Evolutionary conservation across 2,113 vertebrate genomes (phyloP).

Genomic region (Ctenomys sociabilis): DNA sequence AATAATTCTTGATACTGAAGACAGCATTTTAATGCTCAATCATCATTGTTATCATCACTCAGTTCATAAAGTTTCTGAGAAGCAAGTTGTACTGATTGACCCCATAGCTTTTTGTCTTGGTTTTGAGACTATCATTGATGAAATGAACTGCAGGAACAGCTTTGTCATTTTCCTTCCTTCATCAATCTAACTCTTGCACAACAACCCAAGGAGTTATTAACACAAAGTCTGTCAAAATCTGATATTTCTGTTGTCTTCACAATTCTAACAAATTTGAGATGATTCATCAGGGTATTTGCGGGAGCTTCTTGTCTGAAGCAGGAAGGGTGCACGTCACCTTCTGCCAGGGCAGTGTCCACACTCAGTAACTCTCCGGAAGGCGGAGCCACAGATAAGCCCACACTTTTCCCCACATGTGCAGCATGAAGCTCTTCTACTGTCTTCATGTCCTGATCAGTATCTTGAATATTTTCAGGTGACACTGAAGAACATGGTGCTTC

Average conservation of each 20-base stretch:
- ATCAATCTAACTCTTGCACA: conserved; percentile 94
- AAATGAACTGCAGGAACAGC: conserved; percentile 93
- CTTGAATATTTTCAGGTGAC: conserved; percentile 71
- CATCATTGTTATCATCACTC: conserved; percentile 93
- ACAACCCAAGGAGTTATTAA: conserved; percentile 97
- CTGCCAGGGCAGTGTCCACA: conserved; percentile 93
- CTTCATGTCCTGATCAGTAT: conserved; percentile 90
- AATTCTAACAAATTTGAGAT: conserved; percentile 92
- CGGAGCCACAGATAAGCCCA: conserved; percentile 87
- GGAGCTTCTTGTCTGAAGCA: conserved; percentile 84
- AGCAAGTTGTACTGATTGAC: conserved; percentile 97
- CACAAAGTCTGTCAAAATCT: conserved; percentile 89
- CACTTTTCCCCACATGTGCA: conserved; percentile 88
- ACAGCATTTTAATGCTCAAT: conserved; percentile 96
- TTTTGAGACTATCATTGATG: conserved; percentile 91
- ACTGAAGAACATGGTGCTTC: conserved; percentile 74
- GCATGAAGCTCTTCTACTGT: conserved; percentile 92
- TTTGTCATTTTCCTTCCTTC: conserved; percentile 90
- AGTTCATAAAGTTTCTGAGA: conserved; percentile 88
- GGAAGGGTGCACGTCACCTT: conserved; percentile 83
- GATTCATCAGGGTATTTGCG: conserved; percentile 96
- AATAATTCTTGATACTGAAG: conserved; percentile 94
- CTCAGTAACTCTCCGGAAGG: conserved; percentile 92
- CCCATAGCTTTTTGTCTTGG: conserved; percentile 90
- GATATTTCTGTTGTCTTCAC: conserved; percentile 88